Base-by-base conservation (phyloP, 2,888 invertebrate genomes). In the Aphodius sticticus region DNA sequence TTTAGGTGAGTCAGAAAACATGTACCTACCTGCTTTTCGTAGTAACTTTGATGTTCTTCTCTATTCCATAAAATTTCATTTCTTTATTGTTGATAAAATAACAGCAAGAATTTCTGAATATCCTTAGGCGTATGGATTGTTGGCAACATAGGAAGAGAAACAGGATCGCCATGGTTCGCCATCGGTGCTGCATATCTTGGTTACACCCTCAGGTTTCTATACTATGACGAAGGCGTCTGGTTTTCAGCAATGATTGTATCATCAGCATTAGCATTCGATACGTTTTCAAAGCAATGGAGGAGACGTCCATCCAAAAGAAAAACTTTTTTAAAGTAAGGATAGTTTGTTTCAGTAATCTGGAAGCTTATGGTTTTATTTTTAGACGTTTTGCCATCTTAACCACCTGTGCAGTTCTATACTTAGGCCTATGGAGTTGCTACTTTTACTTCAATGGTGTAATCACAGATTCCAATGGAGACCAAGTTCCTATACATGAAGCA, bases 401-500 rank as follows among this genome's bases (percentile, higher is more conserved):
- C 0, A 77, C 93, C 0, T 95, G 94, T 82, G 91, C 92, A 0
- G 89, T 92, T n/a, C 84, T 95, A 4, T 97, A 96, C 87, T 86
- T 94, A 1, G 92, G 93, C 0, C 87, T 97, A 4, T 96, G 96
- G 95, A 90, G 92, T 75, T 93, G 96, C 79, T 96, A 95, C 85
- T 89, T 98, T 16, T 97, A 96, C 88, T 97, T 96, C 90, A 97
- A 98, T 86, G 96, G 96, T 14, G 95, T 94, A 81, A 92, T 97
- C 77, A 95, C 95, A 0, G 96, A 97, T 87, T 86, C 88, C 0
- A 88, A 89, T 81, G 97, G 97, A 0, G 96, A 97, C 82, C 95
- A 96, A 86, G 94, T 97, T 14, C 96, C 96, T 53, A 91, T 98
- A 2, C 94, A 96, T 81, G 97, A 97, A 87, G 97, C 97, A 0